Percentiles rank a stretch among this genome's conserved stretches.
These are phyloP conservation scores for Babylonia areolata DNA, from an alignment of 1,140 invertebrate genomes.

Conservation along the genomic window DNA sequence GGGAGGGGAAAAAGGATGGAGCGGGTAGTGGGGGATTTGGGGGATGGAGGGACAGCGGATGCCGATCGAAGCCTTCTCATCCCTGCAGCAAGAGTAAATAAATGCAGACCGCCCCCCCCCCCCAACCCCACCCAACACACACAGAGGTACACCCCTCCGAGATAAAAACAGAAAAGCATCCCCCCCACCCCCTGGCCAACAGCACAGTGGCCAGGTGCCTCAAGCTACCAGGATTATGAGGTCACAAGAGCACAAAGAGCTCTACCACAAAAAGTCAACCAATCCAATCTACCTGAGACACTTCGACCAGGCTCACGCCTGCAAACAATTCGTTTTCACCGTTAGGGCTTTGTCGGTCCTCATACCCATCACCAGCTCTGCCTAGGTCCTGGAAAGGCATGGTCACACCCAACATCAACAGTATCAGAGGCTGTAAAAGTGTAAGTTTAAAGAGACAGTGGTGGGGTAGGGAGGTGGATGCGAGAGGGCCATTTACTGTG, in stretches of 20 bases:
- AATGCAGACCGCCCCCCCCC: neutral
- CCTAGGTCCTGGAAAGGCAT: conserved; percentile 57
- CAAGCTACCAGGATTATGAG: neutral
- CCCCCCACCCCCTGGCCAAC: too few species aligned
- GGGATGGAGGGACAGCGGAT: neutral
- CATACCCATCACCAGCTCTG: conserved; percentile 62
- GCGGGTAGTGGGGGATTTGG: neutral
- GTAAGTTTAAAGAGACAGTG: neutral
- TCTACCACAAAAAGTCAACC: too few species aligned
- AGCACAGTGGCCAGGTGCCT: neutral
- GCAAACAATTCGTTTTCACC: conserved; percentile 79
- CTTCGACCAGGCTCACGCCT: conserved; percentile 78
- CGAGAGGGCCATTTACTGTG: neutral
- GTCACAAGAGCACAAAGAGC: neutral
- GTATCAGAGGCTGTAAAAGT: neutral
- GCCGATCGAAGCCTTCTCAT: neutral
- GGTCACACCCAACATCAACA: neutral
- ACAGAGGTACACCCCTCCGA: too few species aligned
- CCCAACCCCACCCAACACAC: too few species aligned
- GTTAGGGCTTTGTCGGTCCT: conserved; percentile 75
- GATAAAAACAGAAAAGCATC: too few species aligned
- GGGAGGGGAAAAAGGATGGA: neutral
- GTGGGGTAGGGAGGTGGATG: neutral
- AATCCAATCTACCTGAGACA: conserved; percentile 66
- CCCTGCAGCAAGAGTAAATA: too few species aligned